Conservation (phyloP, 1,140 invertebrate species). For the Papilio aristodemus region DNA sequence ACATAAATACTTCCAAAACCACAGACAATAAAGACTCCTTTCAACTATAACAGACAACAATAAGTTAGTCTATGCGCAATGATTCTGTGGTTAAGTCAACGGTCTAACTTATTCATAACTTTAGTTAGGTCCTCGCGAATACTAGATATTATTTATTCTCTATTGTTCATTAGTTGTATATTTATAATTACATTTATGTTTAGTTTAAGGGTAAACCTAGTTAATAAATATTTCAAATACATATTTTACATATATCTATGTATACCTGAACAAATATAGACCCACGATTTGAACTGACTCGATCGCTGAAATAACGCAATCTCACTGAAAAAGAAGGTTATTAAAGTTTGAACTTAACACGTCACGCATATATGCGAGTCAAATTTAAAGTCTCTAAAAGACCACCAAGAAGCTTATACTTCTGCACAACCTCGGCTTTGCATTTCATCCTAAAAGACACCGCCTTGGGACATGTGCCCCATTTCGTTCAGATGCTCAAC, state of each 20-base stretch:
- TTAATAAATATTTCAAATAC: neutral
- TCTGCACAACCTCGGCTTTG: neutral
- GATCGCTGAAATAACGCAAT: no score
- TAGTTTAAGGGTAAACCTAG: neutral
- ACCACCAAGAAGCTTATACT: neutral
- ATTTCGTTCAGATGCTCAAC: slow-evolving; percentile 9
- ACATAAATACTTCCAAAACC: neutral
- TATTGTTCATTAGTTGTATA: neutral
- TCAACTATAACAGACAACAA: neutral
- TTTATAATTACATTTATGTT: neutral
- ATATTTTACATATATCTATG: neutral
- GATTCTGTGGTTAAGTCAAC: neutral
- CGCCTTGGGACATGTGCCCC: slow-evolving; percentile 6
- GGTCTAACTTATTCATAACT: neutral
- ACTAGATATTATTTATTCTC: neutral
- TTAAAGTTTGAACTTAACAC: no score
- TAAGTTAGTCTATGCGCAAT: neutral
- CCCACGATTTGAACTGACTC: no score
- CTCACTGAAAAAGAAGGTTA: no score
- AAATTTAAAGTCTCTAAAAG: no score
- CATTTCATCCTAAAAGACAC: neutral
- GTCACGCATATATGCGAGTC: no score
- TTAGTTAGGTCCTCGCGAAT: neutral
- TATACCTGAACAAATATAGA: no score
- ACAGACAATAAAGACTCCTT: neutral